A percentile compares a stretch with the other conserved stretches of the same genome.
phyloP scores from a whole-genome alignment of 2,113 vertebrate species.

The Dasyprocta punctata region DNA sequence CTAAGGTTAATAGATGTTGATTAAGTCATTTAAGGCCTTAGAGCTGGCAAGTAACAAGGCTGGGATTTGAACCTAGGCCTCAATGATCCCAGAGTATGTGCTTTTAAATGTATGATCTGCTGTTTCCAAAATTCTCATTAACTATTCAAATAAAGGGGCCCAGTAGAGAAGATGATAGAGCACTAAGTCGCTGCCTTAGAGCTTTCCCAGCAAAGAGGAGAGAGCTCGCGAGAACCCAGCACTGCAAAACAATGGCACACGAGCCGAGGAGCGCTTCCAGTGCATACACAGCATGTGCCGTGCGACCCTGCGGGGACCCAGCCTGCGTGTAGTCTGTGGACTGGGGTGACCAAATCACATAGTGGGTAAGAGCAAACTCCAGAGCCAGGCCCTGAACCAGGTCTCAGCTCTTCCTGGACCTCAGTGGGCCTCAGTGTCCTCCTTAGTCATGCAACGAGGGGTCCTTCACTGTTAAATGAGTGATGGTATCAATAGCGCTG shows the following conservation, averaged over 20 bases:
- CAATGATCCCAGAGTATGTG: background rate
- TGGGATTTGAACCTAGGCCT: constrained; percentile 19
- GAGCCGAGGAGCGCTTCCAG: background rate
- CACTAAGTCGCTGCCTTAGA: background rate
- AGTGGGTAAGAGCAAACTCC: background rate
- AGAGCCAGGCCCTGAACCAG: background rate
- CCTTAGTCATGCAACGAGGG: no score
- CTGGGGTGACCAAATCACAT: background rate
- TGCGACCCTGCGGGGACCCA: background rate
- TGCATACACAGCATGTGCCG: fast-evolving
- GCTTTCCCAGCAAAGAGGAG: background rate
- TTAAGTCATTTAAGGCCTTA: background rate
- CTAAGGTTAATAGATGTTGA: background rate
- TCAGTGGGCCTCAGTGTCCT: background rate
- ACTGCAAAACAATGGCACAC: background rate
- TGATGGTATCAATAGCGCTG: background rate
- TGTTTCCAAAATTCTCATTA: background rate
- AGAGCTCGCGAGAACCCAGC: background rate
- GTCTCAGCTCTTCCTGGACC: background rate
- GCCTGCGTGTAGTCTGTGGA: background rate
- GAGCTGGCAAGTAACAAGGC: background rate
- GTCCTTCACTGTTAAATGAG: no score
- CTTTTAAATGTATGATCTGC: background rate
- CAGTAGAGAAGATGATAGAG: background rate
- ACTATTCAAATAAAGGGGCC: constrained; percentile 14